phyloP scores from a whole-genome alignment of 2,888 invertebrate genomes.

The Dolichomitus sp. region DNA sequence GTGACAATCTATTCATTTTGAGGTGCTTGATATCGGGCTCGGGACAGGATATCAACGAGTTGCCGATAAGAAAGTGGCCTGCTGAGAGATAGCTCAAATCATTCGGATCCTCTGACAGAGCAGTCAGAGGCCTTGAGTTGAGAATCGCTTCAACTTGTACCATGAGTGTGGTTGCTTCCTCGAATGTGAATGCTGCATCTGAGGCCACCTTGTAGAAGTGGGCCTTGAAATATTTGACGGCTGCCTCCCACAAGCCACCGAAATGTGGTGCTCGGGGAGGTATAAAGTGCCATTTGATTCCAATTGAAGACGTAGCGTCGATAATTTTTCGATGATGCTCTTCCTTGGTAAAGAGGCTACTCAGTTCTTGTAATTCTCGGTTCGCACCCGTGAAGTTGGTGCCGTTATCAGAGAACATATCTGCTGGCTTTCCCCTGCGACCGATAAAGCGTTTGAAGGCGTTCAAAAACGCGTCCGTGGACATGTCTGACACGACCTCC shows the following conservation, averaged over 20 bases:
- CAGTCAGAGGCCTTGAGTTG: conserved; percentile 64
- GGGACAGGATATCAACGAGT: conserved; percentile 33
- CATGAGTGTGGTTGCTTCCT: conserved; percentile 65
- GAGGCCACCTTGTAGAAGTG: conserved; percentile 45
- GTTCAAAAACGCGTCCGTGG: conserved; percentile 8
- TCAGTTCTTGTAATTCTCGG: conserved; percentile 7
- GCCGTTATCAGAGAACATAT: conserved; percentile 10
- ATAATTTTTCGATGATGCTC: conserved; percentile 3
- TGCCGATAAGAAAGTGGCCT: conserved; percentile 60
- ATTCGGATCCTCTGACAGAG: conserved; percentile 59
- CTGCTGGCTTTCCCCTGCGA: background rate
- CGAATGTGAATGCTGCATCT: conserved; percentile 60
- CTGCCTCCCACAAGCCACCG: conserved; percentile 75
- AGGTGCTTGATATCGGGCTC: conserved; percentile 40
- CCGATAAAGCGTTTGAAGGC: conserved; percentile 18
- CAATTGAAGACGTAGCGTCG: background rate
- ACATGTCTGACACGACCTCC: conserved; percentile 5
- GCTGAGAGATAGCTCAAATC: conserved; percentile 54
- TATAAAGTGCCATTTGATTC: conserved; percentile 73
- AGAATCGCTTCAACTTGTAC: conserved; percentile 60
- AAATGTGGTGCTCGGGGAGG: conserved; percentile 72
- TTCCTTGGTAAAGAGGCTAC: background rate
- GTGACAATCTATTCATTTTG: conserved; percentile 48
- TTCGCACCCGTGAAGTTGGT: conserved; percentile 25
- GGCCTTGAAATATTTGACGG: conserved; percentile 71